Base-by-base conservation (phyloP, 2,113 vertebrate genomes). In the Crotalus helleri region DNA sequence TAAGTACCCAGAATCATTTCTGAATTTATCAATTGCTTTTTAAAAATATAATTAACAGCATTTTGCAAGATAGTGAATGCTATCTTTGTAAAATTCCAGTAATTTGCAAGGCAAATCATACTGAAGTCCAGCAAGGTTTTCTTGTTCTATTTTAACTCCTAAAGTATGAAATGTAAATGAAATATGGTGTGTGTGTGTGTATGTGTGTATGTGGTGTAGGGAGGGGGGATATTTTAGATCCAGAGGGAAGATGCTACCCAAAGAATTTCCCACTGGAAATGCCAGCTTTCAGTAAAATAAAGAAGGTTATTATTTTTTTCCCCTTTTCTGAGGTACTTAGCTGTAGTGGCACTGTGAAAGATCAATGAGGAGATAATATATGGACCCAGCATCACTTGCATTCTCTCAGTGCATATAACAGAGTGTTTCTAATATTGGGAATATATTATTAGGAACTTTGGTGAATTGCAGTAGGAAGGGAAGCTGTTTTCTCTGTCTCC, bases 1-100 rank as follows among this genome's bases (percentile, higher is more conserved):
- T 87, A 29, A n/a, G 88, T 90, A 92, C 64, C 85, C 96, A 87
- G 44, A 91, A 57, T 92, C 90, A 92, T 93, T 94, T 96, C 64
- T 93, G 11, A 94, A 9, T 21, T 91, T 95, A 89, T 91, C 92
- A 94, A 94, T 39, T 57, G 92, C 93, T 61, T 3, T 39, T 53
- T 6, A 46, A 46, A 26, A 49, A 33, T 33, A 55, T 88, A 21
- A 26, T 74, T 91, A 13, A 69, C 3, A 54, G 55, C 92, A 81
- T 5, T 11, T 59, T 64, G 91, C 88, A 94, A 92, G 92, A 89
- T 24, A 93, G 0, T 0, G 1, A 8, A 93, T 5, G 23, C 24
- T 88, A 92, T 95, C 89, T 93, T 92, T 49, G 81, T 93, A 93
- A 55, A 94, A 29, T 0, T 7, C 81, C 23, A 85, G 44, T 8